Base-by-base conservation (phyloP, 2,797 vertebrate species). In the Vespertilio murinus region DNA sequence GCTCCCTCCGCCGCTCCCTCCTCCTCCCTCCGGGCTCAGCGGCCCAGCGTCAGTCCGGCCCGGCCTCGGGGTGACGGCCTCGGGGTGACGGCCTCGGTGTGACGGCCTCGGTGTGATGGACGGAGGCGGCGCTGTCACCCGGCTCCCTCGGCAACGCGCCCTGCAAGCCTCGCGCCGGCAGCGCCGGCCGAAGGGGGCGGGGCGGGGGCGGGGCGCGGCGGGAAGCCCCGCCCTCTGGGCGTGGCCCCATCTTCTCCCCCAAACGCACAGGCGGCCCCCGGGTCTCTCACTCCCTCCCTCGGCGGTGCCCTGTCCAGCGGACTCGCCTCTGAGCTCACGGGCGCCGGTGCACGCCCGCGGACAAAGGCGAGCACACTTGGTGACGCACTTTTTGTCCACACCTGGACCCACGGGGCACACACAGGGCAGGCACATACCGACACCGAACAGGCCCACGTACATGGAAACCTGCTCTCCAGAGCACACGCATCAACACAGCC, bases 111-210 rank as follows among this genome's bases (percentile, higher is more conserved):
- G n/a, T n/a, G n/a, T n/a, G n/a, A n/a, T n/a, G n/a, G n/a, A n/a
- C 23, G 22, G 88, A 81, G 52, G 96, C n/a, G 87, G 93, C 90
- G 95, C 95, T 86, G 87, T 67, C 69, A 94, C 85, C 88, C 82
- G 88, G 77, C 91, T 42, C 2, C 77, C 84, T 67, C 86, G 4
- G 93, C n/a, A 92, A 79, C 12, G 86, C 59, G 71, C 92, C 35
- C 35, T 8, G 84, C 20, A 7, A 86, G 90, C 90, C 16, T 4
- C 8, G 59, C 52, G 67, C 79, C 40, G 13, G 13, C 23, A 1
- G 94, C 92, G 45, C 42, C 42, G 2, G 45, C 45, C 70, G 40
- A 33, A 14, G 40, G 79, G 56, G 25, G 49, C 12, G 30, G 59
- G 79, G 17, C 2, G 18, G 28, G 59, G 40, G 8, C 8, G 61